These are phyloP conservation scores for Drosophila atroscutellata DNA, from an alignment of 2,888 invertebrate species.

Conservation along the genomic window DNA sequence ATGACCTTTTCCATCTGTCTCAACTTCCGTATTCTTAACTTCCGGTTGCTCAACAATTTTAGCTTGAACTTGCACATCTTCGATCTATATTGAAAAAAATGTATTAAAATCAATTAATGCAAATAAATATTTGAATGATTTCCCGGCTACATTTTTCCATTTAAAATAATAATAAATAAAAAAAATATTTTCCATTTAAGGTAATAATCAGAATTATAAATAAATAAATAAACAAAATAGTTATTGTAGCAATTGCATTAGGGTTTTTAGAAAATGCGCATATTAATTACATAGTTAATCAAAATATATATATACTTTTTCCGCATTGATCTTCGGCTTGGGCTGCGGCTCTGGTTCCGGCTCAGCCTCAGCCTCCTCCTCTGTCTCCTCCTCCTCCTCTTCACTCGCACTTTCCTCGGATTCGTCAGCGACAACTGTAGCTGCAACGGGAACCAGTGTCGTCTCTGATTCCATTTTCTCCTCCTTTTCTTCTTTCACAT, in stretches of 20 bases:
- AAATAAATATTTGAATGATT: neutral
- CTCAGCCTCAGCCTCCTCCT: conserved; percentile 1
- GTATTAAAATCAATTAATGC: neutral
- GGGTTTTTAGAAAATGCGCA: neutral
- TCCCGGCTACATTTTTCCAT: neutral
- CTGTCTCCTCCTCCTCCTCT: conserved; percentile 16
- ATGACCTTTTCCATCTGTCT: conserved; percentile 1
- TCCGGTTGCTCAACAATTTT: neutral
- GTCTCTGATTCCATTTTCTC: neutral
- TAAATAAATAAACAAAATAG: neutral
- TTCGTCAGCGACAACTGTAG: conserved; percentile 5
- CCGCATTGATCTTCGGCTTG: conserved; percentile 5
- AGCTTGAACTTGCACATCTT: conserved; percentile 11
- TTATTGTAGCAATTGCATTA: neutral
- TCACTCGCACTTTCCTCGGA: conserved; percentile 20
- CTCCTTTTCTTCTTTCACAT: neutral
- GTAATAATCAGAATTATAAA: neutral
- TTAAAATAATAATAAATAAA: neutral
- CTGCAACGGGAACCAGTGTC: neutral
- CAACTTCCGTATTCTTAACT: neutral
- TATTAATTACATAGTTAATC: conserved; percentile 4
- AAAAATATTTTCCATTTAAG: neutral
- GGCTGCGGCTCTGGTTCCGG: neutral
- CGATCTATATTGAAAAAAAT: conserved; percentile 17
- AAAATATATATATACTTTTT: conserved; percentile 29